phyloP scores from a whole-genome alignment of 37 sponge, comb jelly and placozoan genomes.

The Cliona cf. orientalis region DNA sequence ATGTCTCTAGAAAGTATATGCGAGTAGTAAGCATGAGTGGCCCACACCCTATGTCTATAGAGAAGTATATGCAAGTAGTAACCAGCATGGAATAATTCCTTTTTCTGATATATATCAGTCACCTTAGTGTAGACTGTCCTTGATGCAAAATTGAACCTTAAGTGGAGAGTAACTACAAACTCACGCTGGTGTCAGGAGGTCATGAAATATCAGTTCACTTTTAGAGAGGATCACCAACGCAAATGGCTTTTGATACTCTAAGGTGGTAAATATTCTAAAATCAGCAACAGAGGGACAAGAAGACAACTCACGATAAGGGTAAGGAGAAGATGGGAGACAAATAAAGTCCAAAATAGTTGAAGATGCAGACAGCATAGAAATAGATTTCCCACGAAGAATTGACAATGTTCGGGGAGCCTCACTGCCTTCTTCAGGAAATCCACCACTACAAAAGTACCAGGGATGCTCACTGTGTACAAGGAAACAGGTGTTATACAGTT shows the following conservation, averaged over 20 bases:
- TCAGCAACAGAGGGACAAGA: background rate
- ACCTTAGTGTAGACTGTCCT: too few relatives aligned
- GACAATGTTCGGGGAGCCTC: slow-evolving; percentile 29
- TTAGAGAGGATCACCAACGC: slow-evolving; percentile 43
- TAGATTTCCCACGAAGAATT: slow-evolving; percentile 14
- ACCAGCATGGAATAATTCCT: too few relatives aligned
- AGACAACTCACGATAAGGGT: slow-evolving; percentile 10
- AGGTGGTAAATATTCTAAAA: background rate
- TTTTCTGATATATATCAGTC: too few relatives aligned
- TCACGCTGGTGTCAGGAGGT: slow-evolving; percentile 26
- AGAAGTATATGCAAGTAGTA: too few relatives aligned
- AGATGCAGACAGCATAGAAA: slow-evolving; percentile 17
- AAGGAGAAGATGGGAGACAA: slow-evolving; percentile 54
- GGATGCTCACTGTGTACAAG: slow-evolving; percentile 1
- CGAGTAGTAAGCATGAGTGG: too few relatives aligned
- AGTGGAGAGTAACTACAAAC: background rate
- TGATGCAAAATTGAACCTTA: too few relatives aligned
- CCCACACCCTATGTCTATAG: too few relatives aligned
- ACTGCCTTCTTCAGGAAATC: slow-evolving; percentile 32
- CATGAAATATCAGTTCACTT: slow-evolving; percentile 49
- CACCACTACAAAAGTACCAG: slow-evolving; percentile 28
- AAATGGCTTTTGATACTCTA: slow-evolving; percentile 54
- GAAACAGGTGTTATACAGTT: background rate
- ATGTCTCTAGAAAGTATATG: too few relatives aligned
- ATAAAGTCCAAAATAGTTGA: slow-evolving; percentile 57